These are phyloP conservation scores for Pogonocherus hispidulus DNA, from an alignment of 2,888 invertebrate species.

Conservation along the genomic window DNA sequence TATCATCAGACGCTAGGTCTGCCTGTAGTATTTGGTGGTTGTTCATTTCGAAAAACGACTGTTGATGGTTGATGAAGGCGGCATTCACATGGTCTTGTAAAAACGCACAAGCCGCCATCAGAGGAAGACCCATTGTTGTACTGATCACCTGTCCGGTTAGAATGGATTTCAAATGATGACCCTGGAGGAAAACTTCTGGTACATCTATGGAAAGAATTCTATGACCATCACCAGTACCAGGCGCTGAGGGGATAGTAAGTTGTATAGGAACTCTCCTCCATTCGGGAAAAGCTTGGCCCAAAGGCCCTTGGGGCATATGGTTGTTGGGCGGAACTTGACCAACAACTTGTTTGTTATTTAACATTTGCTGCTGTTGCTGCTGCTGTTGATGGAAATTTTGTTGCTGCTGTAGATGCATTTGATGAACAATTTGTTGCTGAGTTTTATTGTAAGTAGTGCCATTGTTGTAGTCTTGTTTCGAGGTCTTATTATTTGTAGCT, in stretches of 20 bases:
- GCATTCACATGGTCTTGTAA: slow-evolving; percentile 90
- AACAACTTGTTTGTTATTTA: slow-evolving; percentile 50
- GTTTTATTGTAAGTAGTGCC: slow-evolving; percentile 36
- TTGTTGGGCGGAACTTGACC: slow-evolving; percentile 54
- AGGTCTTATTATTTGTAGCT: slow-evolving; percentile 40
- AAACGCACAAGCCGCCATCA: slow-evolving; percentile 82
- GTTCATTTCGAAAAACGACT: slow-evolving; percentile 46
- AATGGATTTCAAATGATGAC: slow-evolving; percentile 73
- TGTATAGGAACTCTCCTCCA: slow-evolving; percentile 73
- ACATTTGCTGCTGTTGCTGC: slow-evolving; percentile 47
- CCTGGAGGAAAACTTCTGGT: slow-evolving; percentile 83
- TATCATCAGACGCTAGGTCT: slow-evolving; percentile 43
- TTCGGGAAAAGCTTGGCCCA: slow-evolving; percentile 55
- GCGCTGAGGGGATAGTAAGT: slow-evolving; percentile 86
- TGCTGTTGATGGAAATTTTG: slow-evolving; percentile 46
- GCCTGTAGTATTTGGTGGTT: slow-evolving; percentile 49
- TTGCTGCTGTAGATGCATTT: slow-evolving; percentile 39
- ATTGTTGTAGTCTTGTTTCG: slow-evolving; percentile 38
- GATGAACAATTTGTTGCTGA: slow-evolving; percentile 67
- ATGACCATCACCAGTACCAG: slow-evolving; percentile 75
- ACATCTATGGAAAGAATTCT: slow-evolving; percentile 89
- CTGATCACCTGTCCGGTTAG: slow-evolving; percentile 90
- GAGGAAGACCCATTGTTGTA: slow-evolving; percentile 89
- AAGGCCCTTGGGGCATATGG: slow-evolving; percentile 49
- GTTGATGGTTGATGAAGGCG: slow-evolving; percentile 69